Evolutionary conservation across 2,888 invertebrate species (phyloP).

Genomic region (Pollenia labialis): DNA sequence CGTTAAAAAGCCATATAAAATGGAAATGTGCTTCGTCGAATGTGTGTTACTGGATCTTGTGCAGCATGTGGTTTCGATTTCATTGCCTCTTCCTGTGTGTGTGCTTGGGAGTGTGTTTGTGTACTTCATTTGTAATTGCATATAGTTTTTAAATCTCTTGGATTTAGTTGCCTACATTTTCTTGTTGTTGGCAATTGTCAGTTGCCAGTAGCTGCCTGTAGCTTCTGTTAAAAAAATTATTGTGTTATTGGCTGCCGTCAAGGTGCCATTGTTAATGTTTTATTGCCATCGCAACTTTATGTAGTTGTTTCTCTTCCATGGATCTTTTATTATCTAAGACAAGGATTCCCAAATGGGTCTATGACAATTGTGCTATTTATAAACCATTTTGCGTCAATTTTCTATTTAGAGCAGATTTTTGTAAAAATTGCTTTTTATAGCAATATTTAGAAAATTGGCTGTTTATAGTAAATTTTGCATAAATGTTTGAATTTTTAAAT

Average conservation of each 20-base stretch:
- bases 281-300: constrained; percentile 43
- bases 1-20: constrained; percentile 79
- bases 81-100: constrained; percentile 79
- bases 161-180: constrained; percentile 35
- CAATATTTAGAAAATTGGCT: too few species aligned
- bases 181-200: not conserved
- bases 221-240: constrained; percentile 44
- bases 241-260: constrained; percentile 63
- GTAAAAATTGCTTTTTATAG: too few species aligned
- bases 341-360: too few species aligned
- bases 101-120: constrained; percentile 63
- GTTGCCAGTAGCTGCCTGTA: not conserved
- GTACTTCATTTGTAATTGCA: constrained; percentile 26
- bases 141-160: constrained; percentile 2
- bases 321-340: constrained; percentile 11
- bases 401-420: too few species aligned
- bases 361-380: too few species aligned
- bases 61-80: constrained; percentile 81
- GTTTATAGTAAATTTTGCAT: too few species aligned
- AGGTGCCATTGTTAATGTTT: constrained; percentile 68
- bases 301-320: not conserved
- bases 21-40: constrained; percentile 77
- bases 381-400: too few species aligned
- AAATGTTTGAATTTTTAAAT: too few species aligned
- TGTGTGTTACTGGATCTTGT: constrained; percentile 83